Evolutionary conservation across 1,140 invertebrate species (phyloP), one percentile per base, ranked within the genome.

Genomic region (Cyclina sinensis): DNA sequence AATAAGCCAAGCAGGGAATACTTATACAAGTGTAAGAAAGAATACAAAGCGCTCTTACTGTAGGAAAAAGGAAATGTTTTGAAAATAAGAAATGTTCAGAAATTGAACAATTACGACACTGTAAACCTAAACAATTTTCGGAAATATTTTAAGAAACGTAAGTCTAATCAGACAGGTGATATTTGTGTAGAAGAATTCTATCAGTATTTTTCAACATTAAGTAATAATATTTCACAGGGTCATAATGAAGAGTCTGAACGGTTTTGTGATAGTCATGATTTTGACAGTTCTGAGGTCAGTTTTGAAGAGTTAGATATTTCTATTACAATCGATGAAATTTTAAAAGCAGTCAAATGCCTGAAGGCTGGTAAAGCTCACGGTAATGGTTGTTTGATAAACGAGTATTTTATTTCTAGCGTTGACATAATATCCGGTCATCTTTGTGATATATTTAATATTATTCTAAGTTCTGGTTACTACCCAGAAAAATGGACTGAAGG

Each of bases 391-490:
- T 39, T 73, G 11, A 73, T 73, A 39, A 73, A 73, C n/a, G 68
- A 73, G 43, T 37, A 21, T 73, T 39, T 73, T 14, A 73, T 73
- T 14, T 14, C 37, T 39, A 11, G 35, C 2, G 7, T 7, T 5
- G 68, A 73, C n/a, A 73, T 73, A 30, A 18, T 39, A n/a, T 30
- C 32, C 18, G 62, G 62, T 30, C 62, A 65, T 65, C 9, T 65
- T 4, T 4, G 5, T 4, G 62, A 65, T 30, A 7, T 65, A 5
- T 65, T 73, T 21, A 73, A 39, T 73, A 21, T 39, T 1, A 73
- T 73, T 37, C 43, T 73, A 39, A 21, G 43, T 16, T 30, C 21
- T 73, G 68, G 68, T 39, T 14, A 73, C n/a, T 73, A 39, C n/a
- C 68, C 68, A n/a, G 68, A 39, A 3, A 11, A 32, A 39, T 39